Percentiles rank a stretch among this genome's conserved stretches.
These are phyloP conservation scores for Carassius auratus DNA, from an alignment of 2,113 vertebrate genomes.

Conservation along the genomic window DNA sequence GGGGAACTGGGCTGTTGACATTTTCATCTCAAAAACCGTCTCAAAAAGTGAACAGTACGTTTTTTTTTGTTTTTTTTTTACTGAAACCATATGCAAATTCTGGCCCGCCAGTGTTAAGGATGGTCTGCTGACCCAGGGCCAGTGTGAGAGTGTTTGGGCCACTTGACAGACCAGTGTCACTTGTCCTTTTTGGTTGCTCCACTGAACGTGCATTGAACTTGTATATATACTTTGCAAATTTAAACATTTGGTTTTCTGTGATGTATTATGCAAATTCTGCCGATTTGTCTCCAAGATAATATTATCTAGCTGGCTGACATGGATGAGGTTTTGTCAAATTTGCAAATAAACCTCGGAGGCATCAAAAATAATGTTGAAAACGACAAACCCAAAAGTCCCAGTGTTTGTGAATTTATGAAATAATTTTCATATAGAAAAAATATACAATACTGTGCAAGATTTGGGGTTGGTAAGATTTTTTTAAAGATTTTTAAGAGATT, in stretches of 20 bases:
- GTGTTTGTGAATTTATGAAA: background rate
- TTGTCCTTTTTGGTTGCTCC: background rate
- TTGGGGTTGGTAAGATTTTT: background rate
- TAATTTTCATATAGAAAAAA: background rate
- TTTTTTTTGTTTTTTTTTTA: background rate
- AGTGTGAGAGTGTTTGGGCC: background rate
- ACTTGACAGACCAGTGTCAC: background rate
- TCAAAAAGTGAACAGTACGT: slow-evolving; percentile 1
- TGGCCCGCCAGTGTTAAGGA: background rate
- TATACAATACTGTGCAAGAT: background rate
- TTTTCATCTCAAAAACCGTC: background rate
- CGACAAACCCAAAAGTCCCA: background rate
- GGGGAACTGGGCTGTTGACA: slow-evolving; percentile 16
- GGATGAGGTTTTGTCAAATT: background rate
- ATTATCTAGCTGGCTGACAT: slow-evolving; percentile 19
- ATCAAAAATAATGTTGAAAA: background rate
- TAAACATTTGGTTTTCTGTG: background rate
- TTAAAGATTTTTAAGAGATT: background rate
- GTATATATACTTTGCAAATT: background rate
- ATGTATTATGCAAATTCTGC: background rate
- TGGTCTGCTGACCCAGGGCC: background rate
- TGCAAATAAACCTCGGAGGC: background rate
- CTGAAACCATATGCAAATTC: slow-evolving; percentile 9
- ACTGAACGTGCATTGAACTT: background rate
- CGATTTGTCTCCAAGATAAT: background rate